These are phyloP conservation scores for Mus spretus DNA, from an alignment of 2,797 vertebrate species.

Conservation along the genomic window DNA sequence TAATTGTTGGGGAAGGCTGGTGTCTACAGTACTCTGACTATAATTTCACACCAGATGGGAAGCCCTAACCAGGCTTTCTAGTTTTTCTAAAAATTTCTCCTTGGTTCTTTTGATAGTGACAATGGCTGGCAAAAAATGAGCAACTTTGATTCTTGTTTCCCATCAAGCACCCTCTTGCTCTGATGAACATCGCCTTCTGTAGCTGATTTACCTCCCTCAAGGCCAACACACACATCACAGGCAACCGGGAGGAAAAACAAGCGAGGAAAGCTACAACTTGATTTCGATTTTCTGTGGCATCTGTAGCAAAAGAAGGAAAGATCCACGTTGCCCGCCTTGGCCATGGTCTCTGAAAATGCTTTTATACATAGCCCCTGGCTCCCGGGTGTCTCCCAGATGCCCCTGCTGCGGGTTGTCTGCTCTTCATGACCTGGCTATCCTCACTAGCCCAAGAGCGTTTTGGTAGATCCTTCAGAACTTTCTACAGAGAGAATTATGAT, in stretches of 20 bases:
- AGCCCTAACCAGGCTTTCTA: background rate
- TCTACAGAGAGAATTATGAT: background rate
- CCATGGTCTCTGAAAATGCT: background rate
- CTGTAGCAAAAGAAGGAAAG: background rate
- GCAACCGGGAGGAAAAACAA: conserved; percentile 38
- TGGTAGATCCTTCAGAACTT: background rate
- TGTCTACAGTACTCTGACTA: background rate
- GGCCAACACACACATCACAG: background rate
- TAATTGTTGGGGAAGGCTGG: conserved; percentile 16
- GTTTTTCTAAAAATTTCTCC: conserved; percentile 40
- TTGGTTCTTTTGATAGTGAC: conserved; percentile 25
- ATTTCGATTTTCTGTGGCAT: background rate
- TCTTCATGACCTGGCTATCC: conserved; percentile 2
- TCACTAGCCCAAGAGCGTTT: background rate
- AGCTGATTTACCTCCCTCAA: conserved; percentile 18
- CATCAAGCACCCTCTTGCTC: conserved; percentile 9
- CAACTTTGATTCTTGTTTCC: background rate
- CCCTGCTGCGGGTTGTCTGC: background rate
- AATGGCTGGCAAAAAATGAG: conserved; percentile 27
- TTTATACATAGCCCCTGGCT: background rate
- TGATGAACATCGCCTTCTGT: background rate
- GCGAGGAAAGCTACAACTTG: background rate
- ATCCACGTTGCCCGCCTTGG: background rate
- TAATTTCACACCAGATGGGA: background rate
- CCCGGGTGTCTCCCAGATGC: background rate